Base-by-base conservation (phyloP, 2,113 vertebrate species). In the Rhizomys pruinosus region DNA sequence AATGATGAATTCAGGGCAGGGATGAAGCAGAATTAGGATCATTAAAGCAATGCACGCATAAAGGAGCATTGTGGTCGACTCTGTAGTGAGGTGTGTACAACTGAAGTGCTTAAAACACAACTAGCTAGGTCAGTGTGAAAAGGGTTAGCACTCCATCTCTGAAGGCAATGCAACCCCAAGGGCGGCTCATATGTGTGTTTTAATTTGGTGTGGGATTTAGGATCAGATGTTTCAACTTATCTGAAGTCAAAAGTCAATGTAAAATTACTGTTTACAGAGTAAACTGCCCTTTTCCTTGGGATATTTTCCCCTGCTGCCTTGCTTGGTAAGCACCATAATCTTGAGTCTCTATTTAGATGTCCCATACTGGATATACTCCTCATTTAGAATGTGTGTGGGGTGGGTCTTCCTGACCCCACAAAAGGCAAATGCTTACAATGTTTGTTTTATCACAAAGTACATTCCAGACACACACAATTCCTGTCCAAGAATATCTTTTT, bases 201-300 rank as follows among this genome's bases (percentile, higher is more conserved):
- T 94, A 95, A 97, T 97, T 96, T 96, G 96, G 93, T 93, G 93
- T 73, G 61, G 78, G 92, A 93, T 80, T 87, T 68, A 42, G 39
- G 64, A 90, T 97, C 97, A 97, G 95, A 96, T 96, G 96, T 95
- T 97, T 97, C 92, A 96, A 97, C 93, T 97, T 97, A 97, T 96
- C 91, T 96, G 86, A 97, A 96, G 95, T 97, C 85, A 95, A 96
- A 97, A 96, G 96, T 97, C 96, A 95, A 95, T 96, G 96, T 91
- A 86, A 97, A 97, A 96, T 97, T 95, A 96, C 92, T 97, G 92
- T 97, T 96, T 97, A 96, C 96, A 78, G 72, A 90, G 90, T 87
- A 86, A 89, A 86, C 81, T 95, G 96, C 85, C 90, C 74, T 96
- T 97, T 95, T 68, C 94, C 84, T 94, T 92, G 91, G 94, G 92